These are phyloP conservation scores for Nematopogon swammerdamellus DNA, from an alignment of 2,888 invertebrate genomes.

Conservation along the genomic window DNA sequence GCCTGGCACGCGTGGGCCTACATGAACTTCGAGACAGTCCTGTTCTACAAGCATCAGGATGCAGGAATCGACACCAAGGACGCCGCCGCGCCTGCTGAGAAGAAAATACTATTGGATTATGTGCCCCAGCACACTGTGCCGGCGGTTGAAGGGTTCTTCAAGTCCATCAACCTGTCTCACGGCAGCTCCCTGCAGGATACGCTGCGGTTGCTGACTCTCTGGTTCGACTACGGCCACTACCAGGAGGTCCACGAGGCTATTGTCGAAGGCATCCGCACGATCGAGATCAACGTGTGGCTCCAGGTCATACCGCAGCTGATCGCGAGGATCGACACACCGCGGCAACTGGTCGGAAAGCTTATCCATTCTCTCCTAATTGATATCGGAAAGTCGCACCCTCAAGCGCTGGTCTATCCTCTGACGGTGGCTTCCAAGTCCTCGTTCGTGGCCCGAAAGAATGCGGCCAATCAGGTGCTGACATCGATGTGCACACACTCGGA, in stretches of 20 bases:
- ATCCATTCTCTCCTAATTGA: constrained; percentile 93
- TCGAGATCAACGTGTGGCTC: constrained; percentile 98
- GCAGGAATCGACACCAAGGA: constrained; percentile 11
- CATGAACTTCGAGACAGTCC: constrained; percentile 94
- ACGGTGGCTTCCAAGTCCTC: constrained; percentile 97
- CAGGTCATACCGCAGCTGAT: constrained; percentile 99
- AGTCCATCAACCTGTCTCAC: constrained; percentile 88
- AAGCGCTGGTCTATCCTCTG: constrained; percentile 95
- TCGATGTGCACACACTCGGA: constrained; percentile 95
- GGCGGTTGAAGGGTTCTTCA: constrained; percentile 94
- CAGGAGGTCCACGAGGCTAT: constrained; percentile 93
- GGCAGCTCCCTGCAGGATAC: constrained; percentile 96
- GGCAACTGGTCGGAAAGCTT: constrained; percentile 82
- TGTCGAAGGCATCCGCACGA: constrained; percentile 85
- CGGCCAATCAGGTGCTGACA: constrained; percentile 92
- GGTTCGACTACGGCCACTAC: constrained; percentile 98
- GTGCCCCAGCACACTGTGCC: constrained; percentile 83
- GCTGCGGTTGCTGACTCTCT: constrained; percentile 87
- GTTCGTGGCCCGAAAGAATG: constrained; percentile 77
- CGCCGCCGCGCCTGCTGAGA: constrained; percentile 18
- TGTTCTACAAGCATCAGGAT: constrained; percentile 57
- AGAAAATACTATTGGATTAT: constrained; percentile 39
- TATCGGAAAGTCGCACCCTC: constrained; percentile 96
- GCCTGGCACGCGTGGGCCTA: constrained; percentile 99
- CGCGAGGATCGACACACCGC: constrained; percentile 93